These are phyloP conservation scores for Rhynchophorus ferrugineus DNA, from an alignment of 1,140 invertebrate genomes.

Conservation along the genomic window DNA sequence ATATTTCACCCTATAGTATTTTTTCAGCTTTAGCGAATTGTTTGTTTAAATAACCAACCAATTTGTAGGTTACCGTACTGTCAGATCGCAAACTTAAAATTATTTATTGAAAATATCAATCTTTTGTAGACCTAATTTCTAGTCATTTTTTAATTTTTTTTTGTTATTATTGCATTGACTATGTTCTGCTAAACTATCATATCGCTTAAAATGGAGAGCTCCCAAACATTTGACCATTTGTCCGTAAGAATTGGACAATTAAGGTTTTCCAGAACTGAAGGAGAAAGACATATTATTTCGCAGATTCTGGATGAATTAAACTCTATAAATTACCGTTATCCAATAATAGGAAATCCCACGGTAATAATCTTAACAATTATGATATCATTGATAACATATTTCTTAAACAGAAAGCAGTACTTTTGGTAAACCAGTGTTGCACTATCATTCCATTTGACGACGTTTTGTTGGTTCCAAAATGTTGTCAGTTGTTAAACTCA, in stretches of 20 bases:
- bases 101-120: no score
- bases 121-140: no score
- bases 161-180: no score
- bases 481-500: slow-evolving; percentile 41
- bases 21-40: no score
- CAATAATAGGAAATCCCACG: background rate
- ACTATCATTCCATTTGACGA: slow-evolving; percentile 38
- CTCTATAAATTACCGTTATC: slow-evolving; percentile 10
- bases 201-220: no score
- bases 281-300: slow-evolving; percentile 3
- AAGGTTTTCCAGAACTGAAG: background rate
- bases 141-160: no score
- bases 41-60: no score
- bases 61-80: no score
- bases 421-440: slow-evolving; percentile 43
- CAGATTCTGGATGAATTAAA: slow-evolving; percentile 8
- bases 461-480: slow-evolving; percentile 39
- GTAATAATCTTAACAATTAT: background rate
- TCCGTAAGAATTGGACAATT: slow-evolving; percentile 3
- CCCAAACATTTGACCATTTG: slow-evolving; percentile 6
- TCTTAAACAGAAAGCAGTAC: slow-evolving; percentile 38
- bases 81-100: no score
- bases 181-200: no score
- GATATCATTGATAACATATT: background rate
- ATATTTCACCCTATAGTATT: no score